Evolutionary conservation across 2,797 vertebrate species (phyloP), one percentile per base, ranked within the genome.

Genomic region (Melanotaenia trifasciata): DNA sequence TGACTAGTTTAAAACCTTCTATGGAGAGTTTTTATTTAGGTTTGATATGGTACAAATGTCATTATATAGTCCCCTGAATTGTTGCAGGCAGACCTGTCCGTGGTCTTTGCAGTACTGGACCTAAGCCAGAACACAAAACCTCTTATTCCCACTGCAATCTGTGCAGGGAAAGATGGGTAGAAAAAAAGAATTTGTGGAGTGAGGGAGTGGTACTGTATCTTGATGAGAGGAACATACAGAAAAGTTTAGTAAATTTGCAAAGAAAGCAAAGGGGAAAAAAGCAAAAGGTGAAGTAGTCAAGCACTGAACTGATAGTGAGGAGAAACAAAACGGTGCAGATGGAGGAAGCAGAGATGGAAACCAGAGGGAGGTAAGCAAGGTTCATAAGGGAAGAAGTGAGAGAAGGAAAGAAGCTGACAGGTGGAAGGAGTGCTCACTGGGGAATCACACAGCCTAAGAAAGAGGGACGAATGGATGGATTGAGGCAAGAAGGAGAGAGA

Each of bases 81-180:
- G 67, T 74, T 84, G 69, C 70, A 67, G 84, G 79, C 83, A 67
- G 59, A 75, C 64, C 50, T 81, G 76, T 79, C 80, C 65, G 69
- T 73, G 85, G 83, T 58, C 83, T 81, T 85, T 87, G 85, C 84
- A 72, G 70, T 26, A 16, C 76, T 92, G 89, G 91, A 90, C 77
- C 72, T 72, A 28, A 0, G 89, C 89, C 92, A 94, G 84, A 65
- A 86, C 32, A 70, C 84, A 84, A 86, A 93, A 84, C 84, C 90
- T 86, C 73, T 63, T 89, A 89, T 91, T 90, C 88, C 84, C 92
- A 89, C 87, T 90, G 91, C 90, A 89, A 92, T 91, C 86, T 84
- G 79, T 74, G 71, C 73, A 79, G 87, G 79, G 65, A 69, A 84
- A 61, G 78, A 84, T 67, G 75, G 80, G 84, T 83, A 66, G 64